phyloP scores from a whole-genome alignment of 92 coral and sea anemone genomes.

The Epizoanthus stellaris region DNA sequence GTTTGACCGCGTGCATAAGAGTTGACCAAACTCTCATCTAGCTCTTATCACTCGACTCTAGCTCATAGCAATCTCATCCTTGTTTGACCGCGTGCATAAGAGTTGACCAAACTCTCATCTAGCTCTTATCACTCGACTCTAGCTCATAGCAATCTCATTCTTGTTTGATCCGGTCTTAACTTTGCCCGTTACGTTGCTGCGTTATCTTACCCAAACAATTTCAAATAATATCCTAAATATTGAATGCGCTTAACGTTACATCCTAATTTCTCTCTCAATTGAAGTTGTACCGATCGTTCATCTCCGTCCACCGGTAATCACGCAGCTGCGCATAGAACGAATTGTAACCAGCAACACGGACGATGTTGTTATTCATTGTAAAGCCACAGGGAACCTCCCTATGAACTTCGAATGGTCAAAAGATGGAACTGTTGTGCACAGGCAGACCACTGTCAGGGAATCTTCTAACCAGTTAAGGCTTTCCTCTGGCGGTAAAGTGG shows the following conservation, averaged over 20 bases:
- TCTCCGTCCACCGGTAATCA: not conserved
- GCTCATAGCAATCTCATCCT: too few species aligned
- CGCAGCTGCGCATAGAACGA: conserved; percentile 13
- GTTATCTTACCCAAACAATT: too few species aligned
- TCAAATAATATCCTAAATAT: too few species aligned
- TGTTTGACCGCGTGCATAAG: too few species aligned
- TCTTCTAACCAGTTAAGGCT: not conserved
- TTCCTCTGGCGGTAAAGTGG: not conserved
- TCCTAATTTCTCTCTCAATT: not conserved
- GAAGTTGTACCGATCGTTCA: not conserved
- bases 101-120: too few species aligned
- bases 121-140: too few species aligned
- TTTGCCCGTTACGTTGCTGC: too few species aligned
- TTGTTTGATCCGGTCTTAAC: too few species aligned
- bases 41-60: too few species aligned
- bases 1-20: too few species aligned
- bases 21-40: too few species aligned
- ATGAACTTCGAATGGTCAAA: not conserved
- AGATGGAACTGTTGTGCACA: not conserved
- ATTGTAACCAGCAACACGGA: conserved; percentile 6
- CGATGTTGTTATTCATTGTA: not conserved
- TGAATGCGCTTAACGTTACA: not conserved
- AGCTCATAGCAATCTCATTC: too few species aligned
- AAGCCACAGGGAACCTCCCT: conserved; percentile 17
- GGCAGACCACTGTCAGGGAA: not conserved